Evolutionary conservation across 2,888 invertebrate species (phyloP), one percentile per base, ranked within the genome.

Genomic region (Agrotis exclamationis): DNA sequence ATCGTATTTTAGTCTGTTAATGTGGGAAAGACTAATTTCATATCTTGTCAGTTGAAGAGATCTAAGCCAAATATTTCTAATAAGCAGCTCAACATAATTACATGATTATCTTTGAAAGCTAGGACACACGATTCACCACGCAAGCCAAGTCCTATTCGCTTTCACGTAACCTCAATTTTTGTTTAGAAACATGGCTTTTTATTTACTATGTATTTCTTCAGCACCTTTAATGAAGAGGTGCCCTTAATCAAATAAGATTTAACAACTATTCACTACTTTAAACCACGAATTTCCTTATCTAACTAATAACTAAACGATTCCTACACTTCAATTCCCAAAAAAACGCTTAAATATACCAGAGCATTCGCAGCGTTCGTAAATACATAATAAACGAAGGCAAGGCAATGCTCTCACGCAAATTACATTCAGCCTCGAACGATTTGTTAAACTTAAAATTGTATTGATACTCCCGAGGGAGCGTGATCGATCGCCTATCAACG

Each of bases 401-500:
- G 79, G 64, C 79, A 85, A 87, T 79, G 93, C 93, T 93, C 87
- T 93, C 88, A 91, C 80, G 84, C 84, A 93, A 94, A 94, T 94
- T 94, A 91, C 89, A 91, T 92, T 92, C 87, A 76, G 72, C 83
- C 75, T 74, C 74, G 81, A 92, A 93, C 92, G 92, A 93, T 94
- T 94, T 93, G 92, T 93, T 92, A 91, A 85, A 88, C 83, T 86
- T 86, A 87, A 90, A 89, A 91, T 90, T 88, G 90, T 84, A 84
- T 85, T 76, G 86, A 80, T 83, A 79, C 76, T 80, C 87, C 62
- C 60, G 20, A 45, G 82, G 73, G 87, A 72, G 39, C 39, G 79
- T 94, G 94, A 94, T 93, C 93, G 93, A 94, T 94, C 88, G 87
- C 67, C 85, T 88, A 93, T 93, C 91, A 91, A 84, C 87, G 92